Evolutionary conservation across 2,797 vertebrate genomes (phyloP).

Genomic region (Oreochromis grahami): DNA sequence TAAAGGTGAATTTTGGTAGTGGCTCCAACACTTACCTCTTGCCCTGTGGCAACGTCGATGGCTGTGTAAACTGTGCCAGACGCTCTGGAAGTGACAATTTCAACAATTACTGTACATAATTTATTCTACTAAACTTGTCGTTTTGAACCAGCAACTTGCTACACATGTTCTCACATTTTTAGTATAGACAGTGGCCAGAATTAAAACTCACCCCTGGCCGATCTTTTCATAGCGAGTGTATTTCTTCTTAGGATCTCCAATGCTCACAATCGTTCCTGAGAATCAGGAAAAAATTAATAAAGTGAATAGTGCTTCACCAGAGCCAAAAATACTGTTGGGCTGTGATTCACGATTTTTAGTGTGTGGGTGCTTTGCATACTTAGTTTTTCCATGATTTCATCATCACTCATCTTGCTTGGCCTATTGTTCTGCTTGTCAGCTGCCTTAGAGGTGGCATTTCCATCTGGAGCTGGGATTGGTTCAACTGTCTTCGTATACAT

Average conservation of each 20-base stretch:
- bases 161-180: background rate
- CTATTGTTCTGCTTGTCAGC: constrained; percentile 89
- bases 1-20: background rate
- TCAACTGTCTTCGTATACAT: constrained; percentile 94
- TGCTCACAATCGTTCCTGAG: constrained; percentile 88
- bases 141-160: background rate
- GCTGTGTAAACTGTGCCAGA: constrained; percentile 98
- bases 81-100: constrained; percentile 75
- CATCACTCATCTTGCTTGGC: constrained; percentile 95
- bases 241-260: constrained; percentile 98
- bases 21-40: constrained; percentile 80
- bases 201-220: constrained; percentile 89
- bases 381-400: constrained; percentile 98
- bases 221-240: constrained; percentile 98
- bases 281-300: background rate
- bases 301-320: background rate
- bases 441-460: constrained; percentile 77
- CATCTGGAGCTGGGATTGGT: constrained; percentile 81
- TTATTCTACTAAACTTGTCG: background rate
- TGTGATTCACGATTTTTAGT: background rate
- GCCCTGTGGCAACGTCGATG: constrained; percentile 93
- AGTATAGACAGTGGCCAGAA: background rate
- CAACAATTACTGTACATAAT: accelerated
- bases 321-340: background rate
- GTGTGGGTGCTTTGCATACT: constrained; percentile 72